Conservation (phyloP, 2,797 vertebrate species). For the Lepus oiostolus region DNA sequence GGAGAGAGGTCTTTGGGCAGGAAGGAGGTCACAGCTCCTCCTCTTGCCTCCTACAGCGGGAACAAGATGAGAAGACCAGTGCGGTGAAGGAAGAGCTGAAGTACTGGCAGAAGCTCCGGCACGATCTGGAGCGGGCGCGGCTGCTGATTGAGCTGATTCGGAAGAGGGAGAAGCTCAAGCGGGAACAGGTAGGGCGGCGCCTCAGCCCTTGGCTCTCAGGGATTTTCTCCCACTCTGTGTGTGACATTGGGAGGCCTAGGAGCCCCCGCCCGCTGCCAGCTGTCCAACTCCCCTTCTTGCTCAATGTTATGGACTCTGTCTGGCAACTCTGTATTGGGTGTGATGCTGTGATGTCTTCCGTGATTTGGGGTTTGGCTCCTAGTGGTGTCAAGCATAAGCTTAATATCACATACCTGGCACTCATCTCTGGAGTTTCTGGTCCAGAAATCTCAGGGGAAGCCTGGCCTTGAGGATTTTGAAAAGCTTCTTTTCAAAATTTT, state of each 20-base stretch:
- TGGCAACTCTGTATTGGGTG: not conserved
- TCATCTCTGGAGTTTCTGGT: not conserved
- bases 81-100: slow-evolving; percentile 97
- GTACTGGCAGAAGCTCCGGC: slow-evolving; percentile 98
- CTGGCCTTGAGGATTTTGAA: not conserved
- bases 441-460: not conserved
- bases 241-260: not conserved
- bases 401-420: not conserved
- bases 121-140: slow-evolving; percentile 97
- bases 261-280: not conserved
- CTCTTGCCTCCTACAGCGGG: slow-evolving; percentile 89
- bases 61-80: slow-evolving; percentile 95
- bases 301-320: not conserved
- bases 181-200: slow-evolving; percentile 92
- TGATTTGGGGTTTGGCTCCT: not conserved
- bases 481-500: not conserved
- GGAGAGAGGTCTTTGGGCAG: not conserved
- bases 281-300: not conserved
- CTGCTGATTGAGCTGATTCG: slow-evolving; percentile 97
- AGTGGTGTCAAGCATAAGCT: not conserved
- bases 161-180: slow-evolving; percentile 94
- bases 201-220: not conserved
- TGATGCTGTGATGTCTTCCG: not conserved
- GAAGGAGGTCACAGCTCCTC: slow-evolving; percentile 19
- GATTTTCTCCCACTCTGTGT: not conserved